Evolutionary conservation across 1,140 invertebrate genomes (phyloP).

Genomic region (Panulirus ornatus): DNA sequence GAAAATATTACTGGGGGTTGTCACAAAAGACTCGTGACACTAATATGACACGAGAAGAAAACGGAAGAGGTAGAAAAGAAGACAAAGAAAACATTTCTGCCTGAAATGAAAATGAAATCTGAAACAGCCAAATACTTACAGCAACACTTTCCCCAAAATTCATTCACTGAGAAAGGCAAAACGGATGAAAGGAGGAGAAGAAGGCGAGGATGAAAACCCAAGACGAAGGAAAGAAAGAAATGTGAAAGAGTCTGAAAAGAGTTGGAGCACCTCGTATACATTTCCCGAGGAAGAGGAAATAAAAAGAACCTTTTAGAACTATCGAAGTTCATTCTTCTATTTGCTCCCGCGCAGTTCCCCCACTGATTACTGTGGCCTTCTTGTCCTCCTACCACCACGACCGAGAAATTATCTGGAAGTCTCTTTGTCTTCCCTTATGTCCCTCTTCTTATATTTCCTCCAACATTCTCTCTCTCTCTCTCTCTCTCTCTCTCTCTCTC

Average conservation of each 20-base stretch:
- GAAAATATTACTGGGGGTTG: too few species aligned
- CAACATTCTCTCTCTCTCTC: conserved; percentile 9
- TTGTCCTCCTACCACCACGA: not conserved
- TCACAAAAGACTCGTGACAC: too few species aligned
- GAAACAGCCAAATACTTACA: too few species aligned
- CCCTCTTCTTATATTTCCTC: not conserved
- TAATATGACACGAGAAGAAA: too few species aligned
- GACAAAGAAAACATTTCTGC: too few species aligned
- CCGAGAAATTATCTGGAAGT: not conserved
- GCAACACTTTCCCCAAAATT: too few species aligned
- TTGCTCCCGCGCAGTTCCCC: not conserved
- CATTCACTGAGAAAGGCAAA: too few species aligned
- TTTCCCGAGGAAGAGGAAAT: not conserved
- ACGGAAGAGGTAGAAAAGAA: too few species aligned
- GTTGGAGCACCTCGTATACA: not conserved
- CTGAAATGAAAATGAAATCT: too few species aligned
- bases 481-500: conserved; percentile 33
- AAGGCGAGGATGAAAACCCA: not conserved
- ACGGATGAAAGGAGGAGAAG: too few species aligned
- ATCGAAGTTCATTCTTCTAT: not conserved
- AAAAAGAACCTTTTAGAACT: not conserved
- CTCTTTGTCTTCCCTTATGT: not conserved
- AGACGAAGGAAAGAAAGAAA: not conserved
- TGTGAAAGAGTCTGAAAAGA: not conserved
- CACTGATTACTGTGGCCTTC: not conserved